These are phyloP conservation scores for Platynereis dumerilii DNA, from an alignment of 2,888 invertebrate species.

Conservation along the genomic window DNA sequence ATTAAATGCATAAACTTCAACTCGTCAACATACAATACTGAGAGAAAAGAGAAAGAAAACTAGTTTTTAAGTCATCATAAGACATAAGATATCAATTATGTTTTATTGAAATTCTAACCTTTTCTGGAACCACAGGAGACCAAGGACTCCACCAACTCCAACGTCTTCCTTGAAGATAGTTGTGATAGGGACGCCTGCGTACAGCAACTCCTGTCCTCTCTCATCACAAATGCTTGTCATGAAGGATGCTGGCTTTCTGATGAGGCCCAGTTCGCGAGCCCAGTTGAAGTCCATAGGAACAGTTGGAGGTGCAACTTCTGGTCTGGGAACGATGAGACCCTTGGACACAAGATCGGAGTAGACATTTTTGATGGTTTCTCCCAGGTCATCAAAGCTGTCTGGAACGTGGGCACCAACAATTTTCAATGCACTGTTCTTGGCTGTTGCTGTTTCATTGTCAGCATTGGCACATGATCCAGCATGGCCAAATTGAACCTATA, in stretches of 20 bases:
- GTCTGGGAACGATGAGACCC: constrained; percentile 84
- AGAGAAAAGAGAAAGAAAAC: no score
- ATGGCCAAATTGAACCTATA: constrained; percentile 94
- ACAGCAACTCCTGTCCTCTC: constrained; percentile 93
- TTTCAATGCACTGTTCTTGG: constrained; percentile 86
- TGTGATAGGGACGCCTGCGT: constrained; percentile 88
- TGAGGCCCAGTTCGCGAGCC: constrained; percentile 96
- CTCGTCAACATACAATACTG: no score
- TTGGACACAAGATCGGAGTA: constrained; percentile 74
- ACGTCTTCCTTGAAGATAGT: constrained; percentile 89
- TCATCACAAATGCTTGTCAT: constrained; percentile 99
- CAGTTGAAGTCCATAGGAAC: constrained; percentile 99
- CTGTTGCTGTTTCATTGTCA: constrained; percentile 87
- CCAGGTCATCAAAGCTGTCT: constrained; percentile 86
- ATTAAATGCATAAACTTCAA: no score
- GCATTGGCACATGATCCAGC: constrained; percentile 98
- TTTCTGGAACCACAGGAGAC: constrained; percentile 97
- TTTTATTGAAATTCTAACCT: constrained; percentile 47
- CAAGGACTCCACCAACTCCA: constrained; percentile 97
- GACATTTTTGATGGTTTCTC: constrained; percentile 76
- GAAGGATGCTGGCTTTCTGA: constrained; percentile 98
- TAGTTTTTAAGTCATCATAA: no score
- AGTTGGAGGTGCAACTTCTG: constrained; percentile 95
- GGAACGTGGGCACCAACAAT: constrained; percentile 90
- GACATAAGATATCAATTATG: no score